Evolutionary conservation across 2,113 vertebrate species (phyloP).

Genomic region (Nothocercus julius): DNA sequence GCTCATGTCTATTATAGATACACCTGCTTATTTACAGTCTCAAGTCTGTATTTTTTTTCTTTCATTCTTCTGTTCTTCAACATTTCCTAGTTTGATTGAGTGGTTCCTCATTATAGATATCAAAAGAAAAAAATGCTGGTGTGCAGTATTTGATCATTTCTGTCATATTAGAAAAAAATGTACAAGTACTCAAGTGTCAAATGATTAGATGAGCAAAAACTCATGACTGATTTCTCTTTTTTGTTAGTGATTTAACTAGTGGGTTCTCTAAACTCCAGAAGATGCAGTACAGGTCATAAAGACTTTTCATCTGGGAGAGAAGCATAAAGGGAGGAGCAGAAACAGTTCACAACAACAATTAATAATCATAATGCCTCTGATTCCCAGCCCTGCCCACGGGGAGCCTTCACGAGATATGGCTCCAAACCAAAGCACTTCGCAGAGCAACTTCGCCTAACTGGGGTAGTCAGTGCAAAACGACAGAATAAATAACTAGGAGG

Average conservation of each 20-base stretch:
- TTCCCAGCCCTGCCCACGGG: accelerated
- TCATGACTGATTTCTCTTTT: neutral
- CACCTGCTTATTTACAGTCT: neutral
- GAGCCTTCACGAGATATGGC: neutral
- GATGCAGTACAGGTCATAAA: neutral
- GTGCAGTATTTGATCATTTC: neutral
- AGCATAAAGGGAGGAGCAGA: neutral
- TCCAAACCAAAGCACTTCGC: neutral
- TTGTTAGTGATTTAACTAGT: neutral
- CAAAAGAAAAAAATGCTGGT: neutral
- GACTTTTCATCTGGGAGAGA: neutral
- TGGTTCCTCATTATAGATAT: neutral
- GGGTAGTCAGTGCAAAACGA: neutral
- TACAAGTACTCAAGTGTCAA: neutral
- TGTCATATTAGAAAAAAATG: neutral
- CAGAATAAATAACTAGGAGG: neutral
- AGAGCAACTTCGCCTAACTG: accelerated
- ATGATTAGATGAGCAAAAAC: neutral
- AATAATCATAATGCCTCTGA: neutral
- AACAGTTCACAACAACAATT: neutral
- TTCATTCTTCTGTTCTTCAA: neutral
- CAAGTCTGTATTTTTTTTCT: neutral
- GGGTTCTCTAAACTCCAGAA: neutral
- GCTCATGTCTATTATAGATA: neutral
- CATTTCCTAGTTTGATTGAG: neutral